Percentiles rank a stretch among this genome's conserved stretches.
These are phyloP conservation scores for Trisateles emortualis DNA, from an alignment of 2,888 invertebrate genomes.

Conservation along the genomic window DNA sequence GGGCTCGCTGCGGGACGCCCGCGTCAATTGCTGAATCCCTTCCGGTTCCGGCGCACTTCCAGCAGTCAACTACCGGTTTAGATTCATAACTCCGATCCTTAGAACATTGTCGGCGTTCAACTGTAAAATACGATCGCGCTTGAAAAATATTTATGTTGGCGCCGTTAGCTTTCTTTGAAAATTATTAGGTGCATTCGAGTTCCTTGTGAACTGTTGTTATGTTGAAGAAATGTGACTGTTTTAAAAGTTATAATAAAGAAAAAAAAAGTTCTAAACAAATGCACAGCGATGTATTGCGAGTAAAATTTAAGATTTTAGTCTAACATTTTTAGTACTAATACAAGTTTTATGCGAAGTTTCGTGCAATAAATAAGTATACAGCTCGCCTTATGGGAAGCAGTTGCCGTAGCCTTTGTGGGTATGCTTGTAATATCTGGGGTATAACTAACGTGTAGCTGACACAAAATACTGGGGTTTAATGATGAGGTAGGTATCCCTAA, in stretches of 20 bases:
- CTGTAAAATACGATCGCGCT: conserved; percentile 68
- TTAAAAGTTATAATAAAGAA: neutral
- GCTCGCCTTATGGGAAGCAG: too few relatives aligned
- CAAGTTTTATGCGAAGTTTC: too few relatives aligned
- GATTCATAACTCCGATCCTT: conserved; percentile 71
- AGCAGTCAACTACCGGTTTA: conserved; percentile 69
- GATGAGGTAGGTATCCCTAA: too few relatives aligned
- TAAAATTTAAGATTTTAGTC: too few relatives aligned
- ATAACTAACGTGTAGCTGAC: too few relatives aligned
- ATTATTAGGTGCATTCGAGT: conserved; percentile 41
- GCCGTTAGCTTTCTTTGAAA: conserved; percentile 55
- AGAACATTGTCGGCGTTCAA: conserved; percentile 67
- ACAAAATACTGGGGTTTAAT: too few relatives aligned
- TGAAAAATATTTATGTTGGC: conserved; percentile 58
- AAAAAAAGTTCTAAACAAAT: neutral
- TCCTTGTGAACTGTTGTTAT: conserved; percentile 4
- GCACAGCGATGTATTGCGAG: too few relatives aligned
- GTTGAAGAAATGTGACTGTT: neutral
- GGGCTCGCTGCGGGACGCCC: conserved; percentile 67
- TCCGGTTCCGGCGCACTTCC: conserved; percentile 74
- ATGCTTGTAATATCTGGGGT: too few relatives aligned
- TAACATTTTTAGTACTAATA: too few relatives aligned
- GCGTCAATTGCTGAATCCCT: conserved; percentile 81
- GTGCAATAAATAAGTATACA: too few relatives aligned
- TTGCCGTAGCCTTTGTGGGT: too few relatives aligned